A percentile compares a stretch with the other conserved stretches of the same genome.
Conservation (phyloP, 2,888 invertebrate genomes). For the Conomelus anceps region DNA sequence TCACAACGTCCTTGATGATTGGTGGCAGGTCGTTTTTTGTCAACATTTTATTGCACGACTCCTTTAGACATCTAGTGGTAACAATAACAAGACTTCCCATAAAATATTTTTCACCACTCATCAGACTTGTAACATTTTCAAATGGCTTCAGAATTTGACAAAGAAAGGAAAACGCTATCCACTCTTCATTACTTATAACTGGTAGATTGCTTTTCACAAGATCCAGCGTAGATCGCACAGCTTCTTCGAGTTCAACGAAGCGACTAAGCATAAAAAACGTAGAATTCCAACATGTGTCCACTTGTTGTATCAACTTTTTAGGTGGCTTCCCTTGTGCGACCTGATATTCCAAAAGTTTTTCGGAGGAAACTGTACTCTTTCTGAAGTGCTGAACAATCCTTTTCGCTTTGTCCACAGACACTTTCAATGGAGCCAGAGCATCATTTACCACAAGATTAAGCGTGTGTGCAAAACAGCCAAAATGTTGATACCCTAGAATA, state of each 20-base stretch:
- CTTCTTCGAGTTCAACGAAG: neutral
- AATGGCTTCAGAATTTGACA: neutral
- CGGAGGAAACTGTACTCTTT: neutral
- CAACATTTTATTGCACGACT: neutral
- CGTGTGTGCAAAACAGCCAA: neutral
- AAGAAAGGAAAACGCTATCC: neutral
- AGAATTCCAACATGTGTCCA: neutral
- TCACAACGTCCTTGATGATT: neutral
- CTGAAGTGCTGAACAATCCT: neutral
- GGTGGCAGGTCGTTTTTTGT: neutral
- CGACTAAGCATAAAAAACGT: neutral
- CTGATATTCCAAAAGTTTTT: neutral
- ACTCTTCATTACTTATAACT: neutral
- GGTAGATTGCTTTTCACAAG: neutral
- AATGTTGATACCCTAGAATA: neutral
- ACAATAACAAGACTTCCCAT: neutral
- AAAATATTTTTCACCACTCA: neutral
- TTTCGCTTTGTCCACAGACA: neutral
- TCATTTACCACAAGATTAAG: neutral
- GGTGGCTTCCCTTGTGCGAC: neutral
- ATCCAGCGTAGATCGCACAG: neutral
- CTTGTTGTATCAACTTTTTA: neutral
- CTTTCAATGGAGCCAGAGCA: neutral
- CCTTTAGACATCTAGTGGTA: neutral
- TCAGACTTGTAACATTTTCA: neutral